Evolutionary conservation across 64 coral and sea anemone genomes (phyloP).

Genomic region (Porites australiensis): DNA sequence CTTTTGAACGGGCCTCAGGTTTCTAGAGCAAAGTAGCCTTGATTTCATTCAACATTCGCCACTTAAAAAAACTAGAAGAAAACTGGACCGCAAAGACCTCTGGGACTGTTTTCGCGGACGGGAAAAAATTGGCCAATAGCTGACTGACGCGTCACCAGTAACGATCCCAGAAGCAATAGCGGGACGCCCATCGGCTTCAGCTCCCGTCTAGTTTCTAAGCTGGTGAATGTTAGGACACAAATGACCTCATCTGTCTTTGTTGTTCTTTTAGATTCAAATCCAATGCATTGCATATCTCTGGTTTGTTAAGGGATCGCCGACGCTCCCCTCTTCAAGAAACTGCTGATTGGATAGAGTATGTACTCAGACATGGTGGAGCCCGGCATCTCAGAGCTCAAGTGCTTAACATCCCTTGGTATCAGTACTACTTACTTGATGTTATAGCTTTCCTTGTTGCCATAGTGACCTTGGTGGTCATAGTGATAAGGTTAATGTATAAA

Average conservation of each 20-base stretch:
- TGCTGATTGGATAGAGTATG: slow-evolving; percentile 47
- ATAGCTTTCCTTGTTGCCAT: slow-evolving; percentile 44
- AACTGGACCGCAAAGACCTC: too few relatives aligned
- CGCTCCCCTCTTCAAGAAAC: slow-evolving; percentile 52
- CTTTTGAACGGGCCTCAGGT: too few relatives aligned
- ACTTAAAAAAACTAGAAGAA: too few relatives aligned
- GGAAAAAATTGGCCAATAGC: too few relatives aligned
- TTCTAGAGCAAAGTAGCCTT: too few relatives aligned
- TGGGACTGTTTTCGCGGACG: too few relatives aligned
- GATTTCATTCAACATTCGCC: too few relatives aligned
- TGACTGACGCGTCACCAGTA: too few relatives aligned
- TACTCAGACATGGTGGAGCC: slow-evolving; percentile 38
- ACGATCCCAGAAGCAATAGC: too few relatives aligned
- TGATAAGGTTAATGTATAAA: slow-evolving; percentile 26
- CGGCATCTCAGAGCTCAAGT: slow-evolving; percentile 41
- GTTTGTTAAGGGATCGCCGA: slow-evolving; percentile 37
- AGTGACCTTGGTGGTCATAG: slow-evolving; percentile 6
- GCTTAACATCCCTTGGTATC: slow-evolving; percentile 55
- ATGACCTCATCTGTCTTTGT: neutral
- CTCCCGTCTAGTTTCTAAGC: too few relatives aligned
- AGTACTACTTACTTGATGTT: slow-evolving; percentile 56
- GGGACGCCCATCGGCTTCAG: too few relatives aligned
- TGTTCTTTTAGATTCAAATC: slow-evolving; percentile 36
- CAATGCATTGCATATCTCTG: slow-evolving; percentile 19
- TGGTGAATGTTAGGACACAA: too few relatives aligned